Percentiles rank a stretch among this genome's conserved stretches.
Conservation (phyloP, 2,113 vertebrate genomes). For the Amia ocellicauda region DNA sequence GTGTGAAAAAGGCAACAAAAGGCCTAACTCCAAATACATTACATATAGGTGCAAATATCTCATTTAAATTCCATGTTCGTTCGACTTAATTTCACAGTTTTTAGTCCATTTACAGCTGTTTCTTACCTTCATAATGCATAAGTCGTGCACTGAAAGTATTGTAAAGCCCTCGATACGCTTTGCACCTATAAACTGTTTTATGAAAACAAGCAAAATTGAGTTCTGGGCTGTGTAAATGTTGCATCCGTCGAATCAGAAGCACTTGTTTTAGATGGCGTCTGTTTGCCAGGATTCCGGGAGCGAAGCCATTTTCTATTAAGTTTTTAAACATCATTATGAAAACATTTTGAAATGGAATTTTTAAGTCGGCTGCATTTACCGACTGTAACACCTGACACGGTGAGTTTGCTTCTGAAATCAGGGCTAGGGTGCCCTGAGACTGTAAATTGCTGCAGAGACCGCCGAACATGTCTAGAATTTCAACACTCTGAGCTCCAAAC, state of each 20-base stretch:
- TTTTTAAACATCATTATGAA: constrained; percentile 18
- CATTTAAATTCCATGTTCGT: constrained; percentile 48
- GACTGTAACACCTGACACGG: background rate
- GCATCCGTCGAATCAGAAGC: constrained; percentile 39
- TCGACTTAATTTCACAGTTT: constrained; percentile 47
- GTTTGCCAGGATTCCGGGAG: constrained; percentile 45
- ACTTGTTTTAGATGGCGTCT: constrained; percentile 43
- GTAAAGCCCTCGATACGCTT: constrained; percentile 47
- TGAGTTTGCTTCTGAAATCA: constrained; percentile 6
- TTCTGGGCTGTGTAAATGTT: constrained; percentile 22
- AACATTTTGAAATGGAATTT: constrained; percentile 20
- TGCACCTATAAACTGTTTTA: constrained; percentile 35
- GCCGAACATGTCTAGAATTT: background rate
- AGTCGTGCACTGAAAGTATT: constrained; percentile 36
- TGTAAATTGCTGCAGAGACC: background rate
- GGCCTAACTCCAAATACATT: constrained; percentile 46
- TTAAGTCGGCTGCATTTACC: constrained; percentile 6
- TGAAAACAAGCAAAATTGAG: constrained; percentile 47
- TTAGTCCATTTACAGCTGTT: constrained; percentile 50
- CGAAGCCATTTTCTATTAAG: constrained; percentile 34
- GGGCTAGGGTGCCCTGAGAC: background rate
- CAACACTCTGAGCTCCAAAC: background rate
- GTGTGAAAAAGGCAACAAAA: constrained; percentile 40
- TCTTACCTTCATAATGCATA: constrained; percentile 24
- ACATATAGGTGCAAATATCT: constrained; percentile 44